Evolutionary conservation across 2,888 invertebrate species (phyloP).

Genomic region (Hydroisotoma schaefferi): DNA sequence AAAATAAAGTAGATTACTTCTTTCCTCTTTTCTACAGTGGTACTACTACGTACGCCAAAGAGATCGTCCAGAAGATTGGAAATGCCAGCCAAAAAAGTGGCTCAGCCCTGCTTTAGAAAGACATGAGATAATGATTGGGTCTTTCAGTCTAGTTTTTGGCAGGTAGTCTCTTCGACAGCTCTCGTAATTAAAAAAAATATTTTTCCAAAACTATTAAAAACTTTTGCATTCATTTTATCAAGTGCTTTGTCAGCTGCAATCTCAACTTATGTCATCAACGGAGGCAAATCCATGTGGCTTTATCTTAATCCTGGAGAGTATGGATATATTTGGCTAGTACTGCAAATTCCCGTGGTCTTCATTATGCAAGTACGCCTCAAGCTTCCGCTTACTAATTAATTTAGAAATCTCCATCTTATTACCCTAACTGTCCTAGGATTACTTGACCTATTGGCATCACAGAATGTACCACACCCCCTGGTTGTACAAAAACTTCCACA

Average conservation of each 20-base stretch:
- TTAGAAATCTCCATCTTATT: not conserved
- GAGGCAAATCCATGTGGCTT: constrained; percentile 57
- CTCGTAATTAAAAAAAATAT: not conserved
- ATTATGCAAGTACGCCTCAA: constrained; percentile 52
- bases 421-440: constrained; percentile 56
- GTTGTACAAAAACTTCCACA: constrained; percentile 69
- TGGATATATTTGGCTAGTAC: constrained; percentile 64
- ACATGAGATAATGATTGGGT: constrained; percentile 66
- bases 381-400: not conserved
- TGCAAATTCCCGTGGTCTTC: constrained; percentile 64
- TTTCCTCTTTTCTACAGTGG: constrained; percentile 57
- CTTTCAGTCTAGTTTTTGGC: constrained; percentile 55
- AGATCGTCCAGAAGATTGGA: constrained; percentile 65
- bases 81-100: constrained; percentile 69
- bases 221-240: constrained; percentile 61
- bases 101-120: constrained; percentile 64
- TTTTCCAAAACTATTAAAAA: constrained; percentile 55
- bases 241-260: constrained; percentile 61
- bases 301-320: constrained; percentile 64
- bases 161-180: constrained; percentile 19
- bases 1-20: not conserved
- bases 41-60: constrained; percentile 65
- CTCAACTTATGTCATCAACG: constrained; percentile 66
- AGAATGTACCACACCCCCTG: constrained; percentile 65
- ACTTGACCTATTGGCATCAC: constrained; percentile 65